phyloP scores from a whole-genome alignment of 2,113 vertebrate genomes.

The Bungarus multicinctus region DNA sequence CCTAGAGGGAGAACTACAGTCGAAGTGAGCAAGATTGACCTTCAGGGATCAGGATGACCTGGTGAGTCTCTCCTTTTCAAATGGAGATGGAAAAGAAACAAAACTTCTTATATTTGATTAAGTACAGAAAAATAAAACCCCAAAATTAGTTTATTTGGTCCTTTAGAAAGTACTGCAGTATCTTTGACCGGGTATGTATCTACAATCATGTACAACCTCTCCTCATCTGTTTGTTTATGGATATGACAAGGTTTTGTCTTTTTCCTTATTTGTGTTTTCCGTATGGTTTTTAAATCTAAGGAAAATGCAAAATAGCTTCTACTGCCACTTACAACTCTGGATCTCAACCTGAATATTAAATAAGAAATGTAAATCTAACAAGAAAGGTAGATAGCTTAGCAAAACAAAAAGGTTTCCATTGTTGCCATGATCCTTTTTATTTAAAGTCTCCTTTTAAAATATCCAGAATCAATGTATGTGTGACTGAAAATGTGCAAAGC shows the following conservation, averaged over 20 bases:
- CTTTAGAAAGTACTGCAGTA: not conserved
- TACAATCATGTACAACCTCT: not conserved
- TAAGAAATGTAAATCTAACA: not conserved
- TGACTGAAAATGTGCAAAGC: constrained; percentile 2
- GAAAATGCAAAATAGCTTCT: not conserved
- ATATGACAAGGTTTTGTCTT: not conserved
- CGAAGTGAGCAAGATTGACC: constrained; percentile 61
- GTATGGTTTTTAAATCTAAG: not conserved
- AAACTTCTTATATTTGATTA: not conserved
- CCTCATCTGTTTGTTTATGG: not conserved
- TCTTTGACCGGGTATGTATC: not conserved
- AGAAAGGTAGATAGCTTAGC: not conserved
- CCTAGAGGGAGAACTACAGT: constrained; percentile 33
- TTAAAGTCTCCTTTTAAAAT: not conserved
- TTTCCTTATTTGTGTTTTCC: not conserved
- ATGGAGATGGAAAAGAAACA: constrained; percentile 20
- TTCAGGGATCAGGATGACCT: constrained; percentile 68
- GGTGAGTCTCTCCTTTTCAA: constrained; percentile 51
- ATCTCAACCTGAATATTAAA: not conserved
- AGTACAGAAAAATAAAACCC: not conserved
- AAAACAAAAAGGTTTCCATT: not conserved
- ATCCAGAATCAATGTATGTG: not conserved
- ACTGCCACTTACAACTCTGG: not conserved
- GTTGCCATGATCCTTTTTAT: not conserved
- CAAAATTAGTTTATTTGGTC: not conserved